These are phyloP conservation scores for Stegodyphus mimosarum DNA, from an alignment of 1,140 invertebrate species.

Conservation along the genomic window DNA sequence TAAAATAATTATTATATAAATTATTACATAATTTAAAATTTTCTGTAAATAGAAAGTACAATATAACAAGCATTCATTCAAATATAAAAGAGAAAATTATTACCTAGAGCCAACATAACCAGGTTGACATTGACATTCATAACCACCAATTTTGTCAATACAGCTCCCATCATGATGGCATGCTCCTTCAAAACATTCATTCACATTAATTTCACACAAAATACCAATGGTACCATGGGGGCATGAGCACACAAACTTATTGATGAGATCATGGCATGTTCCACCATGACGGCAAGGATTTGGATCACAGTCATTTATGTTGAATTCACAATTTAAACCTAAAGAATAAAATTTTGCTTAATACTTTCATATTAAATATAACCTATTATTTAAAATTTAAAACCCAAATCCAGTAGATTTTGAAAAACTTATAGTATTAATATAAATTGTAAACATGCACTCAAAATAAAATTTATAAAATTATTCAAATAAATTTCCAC, in stretches of 20 bases:
- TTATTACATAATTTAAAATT: too few relatives aligned
- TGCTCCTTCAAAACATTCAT: conserved; percentile 85
- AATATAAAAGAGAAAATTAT: neutral
- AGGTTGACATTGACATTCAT: conserved; percentile 89
- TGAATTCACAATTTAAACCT: conserved; percentile 88
- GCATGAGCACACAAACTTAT: conserved; percentile 80
- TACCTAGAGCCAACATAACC: conserved; percentile 86
- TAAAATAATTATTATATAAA: too few relatives aligned
- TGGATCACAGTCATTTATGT: conserved; percentile 88
- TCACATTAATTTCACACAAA: conserved; percentile 89
- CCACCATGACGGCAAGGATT: conserved; percentile 89
- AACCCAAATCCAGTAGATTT: too few relatives aligned
- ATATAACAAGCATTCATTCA: too few relatives aligned
- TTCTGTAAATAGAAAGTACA: too few relatives aligned
- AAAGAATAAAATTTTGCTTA: conserved; percentile 69
- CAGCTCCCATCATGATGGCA: conserved; percentile 96
- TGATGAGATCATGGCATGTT: conserved; percentile 90
- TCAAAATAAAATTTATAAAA: too few relatives aligned
- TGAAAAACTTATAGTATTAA: too few relatives aligned
- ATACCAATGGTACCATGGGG: conserved; percentile 89
- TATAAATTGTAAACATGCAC: too few relatives aligned
- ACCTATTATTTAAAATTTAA: too few relatives aligned
- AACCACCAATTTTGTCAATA: conserved; percentile 70
- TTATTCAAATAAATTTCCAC: too few relatives aligned
- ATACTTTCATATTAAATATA: neutral